phyloP scores from a whole-genome alignment of 2,113 vertebrate genomes.

The Steatornis caripensis region DNA sequence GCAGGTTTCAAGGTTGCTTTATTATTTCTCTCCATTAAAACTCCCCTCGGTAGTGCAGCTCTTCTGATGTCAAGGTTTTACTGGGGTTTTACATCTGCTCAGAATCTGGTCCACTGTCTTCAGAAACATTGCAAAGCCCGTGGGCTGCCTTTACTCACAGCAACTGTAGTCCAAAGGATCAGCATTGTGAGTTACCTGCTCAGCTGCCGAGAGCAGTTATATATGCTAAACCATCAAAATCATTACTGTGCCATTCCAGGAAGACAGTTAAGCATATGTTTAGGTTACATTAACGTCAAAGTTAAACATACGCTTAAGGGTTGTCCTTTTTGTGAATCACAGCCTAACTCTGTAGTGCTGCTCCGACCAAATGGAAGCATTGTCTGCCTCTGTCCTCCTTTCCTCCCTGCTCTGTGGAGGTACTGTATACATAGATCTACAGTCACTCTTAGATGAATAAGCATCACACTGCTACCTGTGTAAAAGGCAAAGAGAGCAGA shows the following conservation, averaged over 20 bases:
- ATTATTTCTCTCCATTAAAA: not conserved
- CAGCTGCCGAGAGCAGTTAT: not conserved
- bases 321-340: not conserved
- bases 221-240: not conserved
- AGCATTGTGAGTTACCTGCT: not conserved
- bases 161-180: not conserved
- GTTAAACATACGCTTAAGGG: not conserved
- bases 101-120: not conserved
- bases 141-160: not conserved
- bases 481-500: not conserved
- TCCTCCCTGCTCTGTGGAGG: not conserved
- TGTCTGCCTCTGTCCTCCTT: not conserved
- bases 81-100: not conserved
- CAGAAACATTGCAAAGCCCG: not conserved
- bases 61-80: not conserved
- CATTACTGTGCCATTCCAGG: not conserved
- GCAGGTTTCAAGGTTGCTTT: not conserved
- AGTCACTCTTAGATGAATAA: not conserved
- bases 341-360: not conserved
- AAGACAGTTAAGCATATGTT: not conserved
- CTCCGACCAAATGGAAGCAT: fast-evolving
- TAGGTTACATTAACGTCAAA: not conserved
- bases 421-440: not conserved
- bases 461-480: not conserved
- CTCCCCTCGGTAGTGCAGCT: not conserved